Evolutionary conservation across 2,888 invertebrate species (phyloP).

Genomic region (Cyrtodaria siliqua): DNA sequence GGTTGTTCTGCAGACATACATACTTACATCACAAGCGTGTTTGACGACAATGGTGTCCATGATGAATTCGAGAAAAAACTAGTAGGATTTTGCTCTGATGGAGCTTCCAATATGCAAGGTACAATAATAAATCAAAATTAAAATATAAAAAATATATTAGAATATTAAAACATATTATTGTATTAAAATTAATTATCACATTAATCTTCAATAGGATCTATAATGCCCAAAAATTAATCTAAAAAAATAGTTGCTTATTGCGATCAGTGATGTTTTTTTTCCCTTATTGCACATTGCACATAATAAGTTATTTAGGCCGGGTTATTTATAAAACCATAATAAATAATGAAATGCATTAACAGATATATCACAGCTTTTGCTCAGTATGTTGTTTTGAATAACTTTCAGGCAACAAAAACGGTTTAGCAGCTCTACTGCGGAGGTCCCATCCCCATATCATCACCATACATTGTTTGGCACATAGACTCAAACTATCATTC

Average conservation of each 20-base stretch:
- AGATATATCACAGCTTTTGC: background rate
- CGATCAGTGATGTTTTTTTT: constrained; percentile 1
- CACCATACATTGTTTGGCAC: constrained; percentile 32
- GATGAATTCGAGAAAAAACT: constrained; percentile 3
- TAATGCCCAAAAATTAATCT: too few species aligned
- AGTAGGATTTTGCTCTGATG: constrained; percentile 6
- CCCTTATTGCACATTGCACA: too few species aligned
- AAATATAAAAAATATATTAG: background rate
- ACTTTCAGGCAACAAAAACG: constrained; percentile 2
- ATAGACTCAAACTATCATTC: constrained; percentile 40
- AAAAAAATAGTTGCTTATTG: too few species aligned
- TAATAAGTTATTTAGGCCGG: too few species aligned
- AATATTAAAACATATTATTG: background rate
- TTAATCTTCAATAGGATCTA: too few species aligned
- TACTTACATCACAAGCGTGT: constrained; percentile 11
- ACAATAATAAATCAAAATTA: background rate
- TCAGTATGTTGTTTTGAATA: background rate
- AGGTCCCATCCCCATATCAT: background rate
- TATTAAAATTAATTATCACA: background rate
- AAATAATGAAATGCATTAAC: background rate
- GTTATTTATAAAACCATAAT: too few species aligned
- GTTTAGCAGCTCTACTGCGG: constrained; percentile 9
- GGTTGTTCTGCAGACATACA: constrained; percentile 14
- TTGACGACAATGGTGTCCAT: background rate
- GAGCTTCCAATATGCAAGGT: constrained; percentile 9